Evolutionary conservation across 2,113 vertebrate species (phyloP).

Genomic region (Podarcis muralis): DNA sequence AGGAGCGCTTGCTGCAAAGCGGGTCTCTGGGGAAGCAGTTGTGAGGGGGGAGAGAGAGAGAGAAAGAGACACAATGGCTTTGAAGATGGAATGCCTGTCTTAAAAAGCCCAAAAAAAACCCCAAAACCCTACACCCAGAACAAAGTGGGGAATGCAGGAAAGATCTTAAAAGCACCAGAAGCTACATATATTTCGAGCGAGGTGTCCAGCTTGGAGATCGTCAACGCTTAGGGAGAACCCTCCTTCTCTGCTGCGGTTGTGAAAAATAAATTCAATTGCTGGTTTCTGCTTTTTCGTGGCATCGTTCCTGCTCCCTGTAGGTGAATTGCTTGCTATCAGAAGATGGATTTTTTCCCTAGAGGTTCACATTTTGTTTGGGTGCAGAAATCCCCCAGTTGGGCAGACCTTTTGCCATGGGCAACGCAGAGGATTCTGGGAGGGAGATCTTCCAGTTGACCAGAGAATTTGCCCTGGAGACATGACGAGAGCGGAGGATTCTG

Average conservation of each 20-base stretch:
- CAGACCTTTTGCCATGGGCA: too few relatives aligned
- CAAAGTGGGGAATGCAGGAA: background rate
- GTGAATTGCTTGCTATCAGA: fast-evolving
- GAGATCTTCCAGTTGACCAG: background rate
- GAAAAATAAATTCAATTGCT: background rate
- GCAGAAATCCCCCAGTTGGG: background rate
- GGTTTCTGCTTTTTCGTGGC: too few relatives aligned
- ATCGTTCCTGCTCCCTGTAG: background rate
- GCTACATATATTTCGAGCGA: background rate
- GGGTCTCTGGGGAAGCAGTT: background rate
- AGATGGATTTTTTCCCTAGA: background rate
- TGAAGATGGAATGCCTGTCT: background rate
- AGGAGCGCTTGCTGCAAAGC: background rate
- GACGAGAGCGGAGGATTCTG: background rate
- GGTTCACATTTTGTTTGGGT: fast-evolving
- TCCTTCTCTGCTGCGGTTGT: background rate
- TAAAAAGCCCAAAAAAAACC: too few relatives aligned
- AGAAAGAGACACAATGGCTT: background rate
- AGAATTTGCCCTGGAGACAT: too few relatives aligned
- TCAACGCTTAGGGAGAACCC: background rate
- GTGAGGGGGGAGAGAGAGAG: too few relatives aligned
- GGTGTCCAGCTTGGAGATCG: background rate
- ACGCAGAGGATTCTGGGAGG: background rate
- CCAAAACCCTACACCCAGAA: background rate
- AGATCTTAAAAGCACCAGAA: background rate